Evolutionary conservation across 2,113 vertebrate species (phyloP).

Genomic region (zebrafish (Danio rerio)): GRCz12tu NC_133179.1:17252001-17252500

Average conservation of each 20-base stretch:
- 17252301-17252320: neutral
- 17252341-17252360: neutral
- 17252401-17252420: neutral
- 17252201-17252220: too few species aligned
- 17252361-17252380: neutral
- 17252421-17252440: slow-evolving; percentile 30
- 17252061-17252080: too few species aligned
- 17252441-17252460: slow-evolving; percentile 28
- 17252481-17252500: slow-evolving; percentile 93
- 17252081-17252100: too few species aligned
- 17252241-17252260: neutral
- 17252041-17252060: too few species aligned
- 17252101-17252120: too few species aligned
- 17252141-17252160: too few species aligned
- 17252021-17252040: neutral
- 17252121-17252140: too few species aligned
- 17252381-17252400: slow-evolving; percentile 2
- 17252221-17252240: neutral
- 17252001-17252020: neutral
- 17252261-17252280: neutral
- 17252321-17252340: neutral
- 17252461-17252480: slow-evolving; percentile 64
- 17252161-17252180: too few species aligned
- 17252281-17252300: neutral
- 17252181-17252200: too few species aligned